Conservation (phyloP, 2,888 invertebrate species). For the Cheilosia scutellata region DNA sequence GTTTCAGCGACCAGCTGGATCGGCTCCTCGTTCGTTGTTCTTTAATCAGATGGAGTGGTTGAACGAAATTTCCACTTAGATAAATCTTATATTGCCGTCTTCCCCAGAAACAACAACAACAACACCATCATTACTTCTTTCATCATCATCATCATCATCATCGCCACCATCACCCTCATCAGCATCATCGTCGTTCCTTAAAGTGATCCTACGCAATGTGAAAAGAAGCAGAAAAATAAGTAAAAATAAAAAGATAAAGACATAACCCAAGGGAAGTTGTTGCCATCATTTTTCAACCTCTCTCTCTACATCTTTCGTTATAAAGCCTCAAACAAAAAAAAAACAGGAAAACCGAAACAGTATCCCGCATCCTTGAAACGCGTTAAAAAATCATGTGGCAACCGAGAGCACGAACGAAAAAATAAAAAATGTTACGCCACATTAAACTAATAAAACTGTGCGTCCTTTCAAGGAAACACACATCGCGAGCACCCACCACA, state of each 20-base stretch:
- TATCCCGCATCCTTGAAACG: slow-evolving; percentile 17
- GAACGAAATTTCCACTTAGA: slow-evolving; percentile 45
- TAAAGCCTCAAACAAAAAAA: slow-evolving; percentile 1
- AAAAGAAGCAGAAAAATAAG: slow-evolving; percentile 18
- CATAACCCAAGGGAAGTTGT: slow-evolving; percentile 30
- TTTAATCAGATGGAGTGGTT: slow-evolving; percentile 66
- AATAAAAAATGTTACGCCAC: slow-evolving; percentile 21
- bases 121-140: slow-evolving; percentile 8
- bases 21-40: slow-evolving; percentile 20
- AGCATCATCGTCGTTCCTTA: slow-evolving; percentile 14
- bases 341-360: neutral
- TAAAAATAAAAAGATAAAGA: slow-evolving; percentile 32
- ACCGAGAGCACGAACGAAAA: slow-evolving; percentile 10
- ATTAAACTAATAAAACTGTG: slow-evolving; percentile 63
- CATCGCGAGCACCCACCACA: slow-evolving; percentile 1
- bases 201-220: slow-evolving; percentile 37
- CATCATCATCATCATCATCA: slow-evolving; percentile 16
- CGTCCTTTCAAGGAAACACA: slow-evolving; percentile 36
- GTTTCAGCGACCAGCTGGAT: slow-evolving; percentile 47
- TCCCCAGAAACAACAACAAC: slow-evolving; percentile 32
- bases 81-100: slow-evolving; percentile 63
- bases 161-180: slow-evolving; percentile 7
- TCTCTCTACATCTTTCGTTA: neutral
- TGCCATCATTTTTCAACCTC: slow-evolving; percentile 45
- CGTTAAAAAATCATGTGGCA: slow-evolving; percentile 54